Percentiles rank a stretch among this genome's conserved stretches.
Conservation (phyloP, 64 coral and sea anemone species). For the Platygyra sinensis region DNA sequence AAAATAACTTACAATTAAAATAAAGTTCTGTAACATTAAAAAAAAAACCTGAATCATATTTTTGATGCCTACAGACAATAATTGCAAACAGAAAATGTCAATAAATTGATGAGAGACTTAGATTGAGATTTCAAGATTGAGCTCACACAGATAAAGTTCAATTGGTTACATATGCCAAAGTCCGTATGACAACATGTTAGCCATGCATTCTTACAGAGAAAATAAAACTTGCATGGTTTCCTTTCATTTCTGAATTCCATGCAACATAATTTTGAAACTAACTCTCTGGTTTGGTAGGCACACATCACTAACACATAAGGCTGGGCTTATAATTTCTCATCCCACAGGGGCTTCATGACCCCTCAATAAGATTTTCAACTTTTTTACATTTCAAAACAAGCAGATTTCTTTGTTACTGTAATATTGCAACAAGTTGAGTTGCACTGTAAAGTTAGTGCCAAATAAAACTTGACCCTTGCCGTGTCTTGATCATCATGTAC, state of each 20-base stretch:
- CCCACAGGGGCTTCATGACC: not conserved
- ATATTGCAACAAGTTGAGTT: not conserved
- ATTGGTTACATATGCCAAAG: not conserved
- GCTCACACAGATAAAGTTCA: not conserved
- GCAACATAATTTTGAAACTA: not conserved
- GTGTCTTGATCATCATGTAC: not conserved
- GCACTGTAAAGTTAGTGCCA: not conserved
- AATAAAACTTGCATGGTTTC: not conserved
- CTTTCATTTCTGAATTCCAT: not conserved
- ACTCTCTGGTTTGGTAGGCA: not conserved
- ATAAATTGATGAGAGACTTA: not conserved
- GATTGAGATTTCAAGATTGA: not conserved
- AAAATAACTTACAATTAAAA: slow-evolving; percentile 43
- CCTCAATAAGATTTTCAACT: not conserved
- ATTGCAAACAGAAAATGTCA: not conserved
- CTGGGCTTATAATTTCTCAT: slow-evolving; percentile 20
- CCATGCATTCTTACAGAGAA: not conserved
- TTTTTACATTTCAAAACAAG: slow-evolving; percentile 34
- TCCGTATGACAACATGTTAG: not conserved
- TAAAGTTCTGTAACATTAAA: not conserved
- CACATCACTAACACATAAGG: not conserved
- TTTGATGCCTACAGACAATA: not conserved
- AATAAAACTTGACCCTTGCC: slow-evolving; percentile 2
- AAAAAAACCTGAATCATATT: not conserved
- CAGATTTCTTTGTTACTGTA: not conserved